Evolutionary conservation across 2,888 invertebrate genomes (phyloP).

Genomic region (Calliopum simillimum): DNA sequence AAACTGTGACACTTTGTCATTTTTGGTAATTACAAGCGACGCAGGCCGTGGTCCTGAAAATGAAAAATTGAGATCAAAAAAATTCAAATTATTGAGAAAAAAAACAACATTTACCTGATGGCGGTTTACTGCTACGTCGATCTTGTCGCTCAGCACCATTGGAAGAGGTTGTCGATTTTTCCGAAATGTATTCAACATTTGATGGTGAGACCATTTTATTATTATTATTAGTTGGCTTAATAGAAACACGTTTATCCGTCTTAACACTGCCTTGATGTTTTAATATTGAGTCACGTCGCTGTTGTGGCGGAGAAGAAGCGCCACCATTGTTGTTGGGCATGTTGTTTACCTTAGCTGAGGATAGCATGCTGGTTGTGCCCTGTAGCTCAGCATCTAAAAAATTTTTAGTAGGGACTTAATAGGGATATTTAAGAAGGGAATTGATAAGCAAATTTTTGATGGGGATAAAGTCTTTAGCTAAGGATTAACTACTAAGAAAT

Average conservation of each 20-base stretch:
- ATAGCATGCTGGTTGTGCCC: slow-evolving; percentile 45
- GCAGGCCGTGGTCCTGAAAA: slow-evolving; percentile 64
- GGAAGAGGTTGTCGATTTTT: slow-evolving; percentile 48
- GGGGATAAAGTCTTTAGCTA: too few species aligned
- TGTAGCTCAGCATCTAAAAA: slow-evolving; percentile 51
- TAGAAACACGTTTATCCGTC: slow-evolving; percentile 66
- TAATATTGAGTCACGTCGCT: slow-evolving; percentile 65
- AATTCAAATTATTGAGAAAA: neutral
- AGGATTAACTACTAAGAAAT: too few species aligned
- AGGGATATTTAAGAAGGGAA: neutral
- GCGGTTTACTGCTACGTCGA: slow-evolving; percentile 54
- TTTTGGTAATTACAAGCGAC: slow-evolving; percentile 64
- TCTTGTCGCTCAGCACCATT: slow-evolving; percentile 46
- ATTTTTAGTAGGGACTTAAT: slow-evolving; percentile 23
- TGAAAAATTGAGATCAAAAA: slow-evolving; percentile 4
- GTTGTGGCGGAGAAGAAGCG: slow-evolving; percentile 54
- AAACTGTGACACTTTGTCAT: slow-evolving; percentile 61
- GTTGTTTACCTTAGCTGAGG: slow-evolving; percentile 45
- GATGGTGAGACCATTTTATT: slow-evolving; percentile 42
- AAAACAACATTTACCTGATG: slow-evolving; percentile 54
- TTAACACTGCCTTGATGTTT: slow-evolving; percentile 64
- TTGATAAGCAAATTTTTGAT: too few species aligned
- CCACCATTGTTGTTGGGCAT: slow-evolving; percentile 47
- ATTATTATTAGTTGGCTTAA: slow-evolving; percentile 56
- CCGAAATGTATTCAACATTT: slow-evolving; percentile 64